Evolutionary conservation across 2,888 invertebrate species (phyloP).

Genomic region (Blera fallax): DNA sequence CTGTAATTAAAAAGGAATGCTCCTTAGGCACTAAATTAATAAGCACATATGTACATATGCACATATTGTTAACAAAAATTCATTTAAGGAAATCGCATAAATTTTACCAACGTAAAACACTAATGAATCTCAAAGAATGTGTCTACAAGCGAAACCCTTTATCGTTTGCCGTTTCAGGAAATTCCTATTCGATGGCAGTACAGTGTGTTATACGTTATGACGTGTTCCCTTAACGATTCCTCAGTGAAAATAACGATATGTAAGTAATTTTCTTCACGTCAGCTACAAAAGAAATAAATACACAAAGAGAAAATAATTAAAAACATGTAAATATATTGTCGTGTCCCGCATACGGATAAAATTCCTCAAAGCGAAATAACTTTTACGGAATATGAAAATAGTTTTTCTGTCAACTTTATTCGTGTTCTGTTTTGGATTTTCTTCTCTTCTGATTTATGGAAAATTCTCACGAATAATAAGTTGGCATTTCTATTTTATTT

Average conservation of each 20-base stretch:
- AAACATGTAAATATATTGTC: conserved; percentile 63
- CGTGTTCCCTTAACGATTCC: conserved; percentile 52
- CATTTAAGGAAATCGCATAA: conserved; percentile 4
- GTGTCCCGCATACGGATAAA: conserved; percentile 67
- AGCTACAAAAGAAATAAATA: conserved; percentile 39
- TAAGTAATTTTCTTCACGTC: conserved; percentile 66
- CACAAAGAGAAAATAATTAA: conserved; percentile 58
- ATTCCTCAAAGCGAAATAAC: conserved; percentile 57
- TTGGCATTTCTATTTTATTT: conserved; percentile 33
- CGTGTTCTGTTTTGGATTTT: conserved; percentile 66
- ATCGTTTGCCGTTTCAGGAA: background rate
- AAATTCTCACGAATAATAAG: conserved; percentile 69
- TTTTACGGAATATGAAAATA: conserved; percentile 64
- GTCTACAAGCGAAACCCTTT: background rate
- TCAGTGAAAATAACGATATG: conserved; percentile 44
- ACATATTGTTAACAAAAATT: background rate
- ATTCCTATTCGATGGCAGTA: background rate
- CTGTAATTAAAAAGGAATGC: background rate
- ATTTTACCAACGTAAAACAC: conserved; percentile 1
- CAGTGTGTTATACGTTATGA: conserved; percentile 10
- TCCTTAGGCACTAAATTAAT: background rate
- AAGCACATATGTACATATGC: background rate
- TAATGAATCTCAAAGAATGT: conserved; percentile 36
- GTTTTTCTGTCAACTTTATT: conserved; percentile 70
- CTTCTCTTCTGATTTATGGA: conserved; percentile 58